phyloP scores from a whole-genome alignment of 2,113 vertebrate species.

The Dipodomys ordii region DNA sequence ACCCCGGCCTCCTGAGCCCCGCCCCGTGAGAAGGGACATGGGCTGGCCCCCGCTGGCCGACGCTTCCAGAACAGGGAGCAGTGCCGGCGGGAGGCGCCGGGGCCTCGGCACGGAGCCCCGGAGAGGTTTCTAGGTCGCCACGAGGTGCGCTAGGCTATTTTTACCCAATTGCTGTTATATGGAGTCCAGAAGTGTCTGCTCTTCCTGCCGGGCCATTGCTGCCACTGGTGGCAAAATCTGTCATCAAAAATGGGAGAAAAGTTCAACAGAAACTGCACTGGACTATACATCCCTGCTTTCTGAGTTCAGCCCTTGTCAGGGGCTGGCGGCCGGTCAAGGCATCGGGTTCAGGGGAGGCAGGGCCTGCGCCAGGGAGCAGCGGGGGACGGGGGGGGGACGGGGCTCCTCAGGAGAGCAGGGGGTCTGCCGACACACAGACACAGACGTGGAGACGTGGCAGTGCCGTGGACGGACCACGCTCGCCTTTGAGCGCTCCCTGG shows the following conservation, averaged over 20 bases:
- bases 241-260: slow-evolving; percentile 33
- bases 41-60: not conserved
- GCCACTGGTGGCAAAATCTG: not conserved
- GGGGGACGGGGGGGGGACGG: too few relatives aligned
- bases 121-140: not conserved
- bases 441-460: not conserved
- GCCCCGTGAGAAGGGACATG: too few relatives aligned
- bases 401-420: too few relatives aligned
- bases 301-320: not conserved
- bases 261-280: not conserved
- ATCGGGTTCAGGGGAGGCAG: not conserved
- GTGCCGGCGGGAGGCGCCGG: too few relatives aligned
- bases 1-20: too few relatives aligned
- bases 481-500: not conserved
- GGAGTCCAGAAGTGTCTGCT: not conserved
- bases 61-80: too few relatives aligned
- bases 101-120: not conserved
- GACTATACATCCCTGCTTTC: not conserved
- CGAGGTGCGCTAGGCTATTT: not conserved
- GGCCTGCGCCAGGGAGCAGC: too few relatives aligned
- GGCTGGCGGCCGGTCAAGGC: not conserved
- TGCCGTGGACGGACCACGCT: not conserved
- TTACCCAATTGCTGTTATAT: not conserved
- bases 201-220: not conserved
- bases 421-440: too few relatives aligned